Evolutionary conservation across 2,113 vertebrate genomes (phyloP).

Genomic region (Perca flavescens): DNA sequence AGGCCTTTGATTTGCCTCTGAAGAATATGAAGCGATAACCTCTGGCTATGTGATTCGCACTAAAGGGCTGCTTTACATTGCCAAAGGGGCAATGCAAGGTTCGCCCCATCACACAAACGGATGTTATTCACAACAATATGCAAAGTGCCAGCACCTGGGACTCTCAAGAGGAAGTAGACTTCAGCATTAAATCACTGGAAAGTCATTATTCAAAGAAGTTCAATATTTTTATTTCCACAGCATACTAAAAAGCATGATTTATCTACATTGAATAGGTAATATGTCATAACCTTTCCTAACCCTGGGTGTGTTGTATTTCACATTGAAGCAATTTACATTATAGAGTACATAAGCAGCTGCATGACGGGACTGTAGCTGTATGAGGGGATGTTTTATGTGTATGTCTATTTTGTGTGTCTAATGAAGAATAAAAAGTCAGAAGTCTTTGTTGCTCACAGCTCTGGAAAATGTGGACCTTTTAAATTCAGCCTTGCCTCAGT

Average conservation of each 20-base stretch:
- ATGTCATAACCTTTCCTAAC: conserved; percentile 58
- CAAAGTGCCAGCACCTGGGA: conserved; percentile 83
- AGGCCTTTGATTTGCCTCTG: conserved; percentile 73
- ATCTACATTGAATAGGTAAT: conserved; percentile 70
- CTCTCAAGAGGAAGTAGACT: conserved; percentile 72
- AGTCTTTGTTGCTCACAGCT: conserved; percentile 44
- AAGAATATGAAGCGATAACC: conserved; percentile 81
- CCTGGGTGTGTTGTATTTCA: conserved; percentile 62
- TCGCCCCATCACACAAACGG: conserved; percentile 74
- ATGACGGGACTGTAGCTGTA: conserved; percentile 19
- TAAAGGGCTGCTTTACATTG: conserved; percentile 86
- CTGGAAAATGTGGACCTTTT: conserved; percentile 52
- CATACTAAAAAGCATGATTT: conserved; percentile 68
- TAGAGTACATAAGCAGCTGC: conserved; percentile 26
- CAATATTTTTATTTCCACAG: conserved; percentile 70
- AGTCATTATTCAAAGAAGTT: conserved; percentile 81
- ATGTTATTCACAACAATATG: conserved; percentile 86
- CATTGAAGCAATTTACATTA: conserved; percentile 56
- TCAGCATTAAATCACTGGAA: conserved; percentile 78
- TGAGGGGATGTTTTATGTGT: conserved; percentile 43
- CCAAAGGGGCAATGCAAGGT: conserved; percentile 78
- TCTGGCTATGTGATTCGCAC: conserved; percentile 80
- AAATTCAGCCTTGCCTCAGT: conserved; percentile 41
- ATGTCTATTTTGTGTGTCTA: conserved; percentile 34
- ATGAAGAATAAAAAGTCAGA: conserved; percentile 52